Evolutionary conservation across 2,888 invertebrate genomes (phyloP).

Genomic region (Calameuta filiformis): DNA sequence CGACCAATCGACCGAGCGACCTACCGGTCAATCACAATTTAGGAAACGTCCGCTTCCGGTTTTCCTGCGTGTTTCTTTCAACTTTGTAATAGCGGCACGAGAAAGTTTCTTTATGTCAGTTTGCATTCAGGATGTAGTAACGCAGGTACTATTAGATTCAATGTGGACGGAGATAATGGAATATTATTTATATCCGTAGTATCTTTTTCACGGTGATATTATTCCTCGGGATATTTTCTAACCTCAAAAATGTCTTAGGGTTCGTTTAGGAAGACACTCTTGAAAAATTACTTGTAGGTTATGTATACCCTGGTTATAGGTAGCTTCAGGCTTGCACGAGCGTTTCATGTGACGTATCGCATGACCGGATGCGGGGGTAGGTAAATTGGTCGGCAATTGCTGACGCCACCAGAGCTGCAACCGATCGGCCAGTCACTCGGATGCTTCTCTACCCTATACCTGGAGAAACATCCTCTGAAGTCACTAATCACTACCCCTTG

Average conservation of each 20-base stretch:
- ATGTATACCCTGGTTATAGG: not conserved
- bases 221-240: not conserved
- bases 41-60: slow-evolving; percentile 25
- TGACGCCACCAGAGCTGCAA: slow-evolving; percentile 63
- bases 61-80: not conserved
- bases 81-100: not conserved
- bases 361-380: slow-evolving; percentile 67
- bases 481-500: slow-evolving; percentile 32
- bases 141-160: not conserved
- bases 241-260: not conserved
- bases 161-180: not conserved
- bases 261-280: not conserved
- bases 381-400: slow-evolving; percentile 66
- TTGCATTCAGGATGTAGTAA: not conserved
- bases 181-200: not conserved
- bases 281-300: not conserved
- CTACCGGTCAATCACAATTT: slow-evolving; percentile 24
- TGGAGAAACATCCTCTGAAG: not conserved
- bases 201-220: not conserved
- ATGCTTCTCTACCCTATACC: slow-evolving; percentile 24
- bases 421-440: slow-evolving; percentile 61
- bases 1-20: slow-evolving; percentile 7
- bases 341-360: slow-evolving; percentile 61
- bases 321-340: slow-evolving; percentile 44
- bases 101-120: not conserved